Evolutionary conservation across 2,113 vertebrate genomes (phyloP).

Genomic region (Bubo bubo): DNA sequence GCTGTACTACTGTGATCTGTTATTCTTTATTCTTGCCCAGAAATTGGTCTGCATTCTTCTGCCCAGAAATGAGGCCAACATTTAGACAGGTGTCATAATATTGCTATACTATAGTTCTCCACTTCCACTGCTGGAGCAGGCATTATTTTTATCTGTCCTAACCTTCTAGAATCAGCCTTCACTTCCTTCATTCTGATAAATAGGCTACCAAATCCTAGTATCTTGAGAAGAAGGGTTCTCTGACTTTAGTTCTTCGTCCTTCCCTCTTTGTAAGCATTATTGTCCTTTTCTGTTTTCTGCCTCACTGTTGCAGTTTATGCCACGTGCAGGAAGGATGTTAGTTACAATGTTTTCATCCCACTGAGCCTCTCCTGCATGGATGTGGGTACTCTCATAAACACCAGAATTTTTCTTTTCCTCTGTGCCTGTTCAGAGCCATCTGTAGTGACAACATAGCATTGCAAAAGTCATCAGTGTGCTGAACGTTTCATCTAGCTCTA

Average conservation of each 20-base stretch:
- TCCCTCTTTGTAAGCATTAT: neutral
- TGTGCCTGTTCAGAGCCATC: constrained; percentile 37
- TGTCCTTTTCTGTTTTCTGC: neutral
- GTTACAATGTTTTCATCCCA: neutral
- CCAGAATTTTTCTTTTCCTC: neutral
- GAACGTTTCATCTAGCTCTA: constrained; percentile 47
- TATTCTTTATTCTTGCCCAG: neutral
- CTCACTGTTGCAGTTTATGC: neutral
- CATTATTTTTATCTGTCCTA: constrained; percentile 2
- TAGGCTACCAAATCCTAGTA: neutral
- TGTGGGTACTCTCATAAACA: neutral
- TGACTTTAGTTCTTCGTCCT: neutral
- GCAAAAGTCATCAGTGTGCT: constrained; percentile 44
- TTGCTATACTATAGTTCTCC: neutral
- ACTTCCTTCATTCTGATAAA: neutral
- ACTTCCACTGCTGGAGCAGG: neutral
- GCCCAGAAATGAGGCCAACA: neutral
- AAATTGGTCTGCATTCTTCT: neutral
- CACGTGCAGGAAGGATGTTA: neutral
- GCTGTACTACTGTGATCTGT: neutral
- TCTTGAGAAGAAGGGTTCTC: neutral
- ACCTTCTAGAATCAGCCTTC: neutral
- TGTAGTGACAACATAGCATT: constrained; percentile 56
- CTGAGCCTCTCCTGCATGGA: neutral
- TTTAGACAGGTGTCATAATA: neutral